These are phyloP conservation scores for Rostratula benghalensis DNA, from an alignment of 2,113 vertebrate genomes.

Conservation along the genomic window DNA sequence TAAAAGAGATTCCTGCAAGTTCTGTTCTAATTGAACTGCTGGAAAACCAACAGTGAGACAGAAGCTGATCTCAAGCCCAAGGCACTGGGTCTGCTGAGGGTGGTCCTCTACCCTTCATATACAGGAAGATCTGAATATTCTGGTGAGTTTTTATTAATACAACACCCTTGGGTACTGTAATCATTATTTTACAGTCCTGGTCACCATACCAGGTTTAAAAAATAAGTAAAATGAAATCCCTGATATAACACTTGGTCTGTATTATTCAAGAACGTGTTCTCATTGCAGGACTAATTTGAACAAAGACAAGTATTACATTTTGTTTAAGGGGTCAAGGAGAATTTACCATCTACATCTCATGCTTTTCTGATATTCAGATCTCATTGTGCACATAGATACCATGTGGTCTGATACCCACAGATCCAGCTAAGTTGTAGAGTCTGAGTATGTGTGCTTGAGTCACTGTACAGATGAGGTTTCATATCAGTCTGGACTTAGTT, in stretches of 20 bases:
- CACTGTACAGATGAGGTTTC: background rate
- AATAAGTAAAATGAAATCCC: too few relatives aligned
- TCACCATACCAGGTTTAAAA: background rate
- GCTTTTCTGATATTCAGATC: background rate
- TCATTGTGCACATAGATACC: background rate
- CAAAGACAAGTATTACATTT: background rate
- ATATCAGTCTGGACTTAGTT: background rate
- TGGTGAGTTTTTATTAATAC: background rate
- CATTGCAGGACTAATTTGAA: background rate
- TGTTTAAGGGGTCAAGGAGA: background rate
- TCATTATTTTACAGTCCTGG: background rate
- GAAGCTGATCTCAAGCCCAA: background rate
- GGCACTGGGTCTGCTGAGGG: background rate
- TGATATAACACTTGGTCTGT: background rate
- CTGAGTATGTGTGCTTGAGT: accelerated
- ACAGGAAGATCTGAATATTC: background rate
- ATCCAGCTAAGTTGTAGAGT: background rate
- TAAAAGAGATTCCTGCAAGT: background rate
- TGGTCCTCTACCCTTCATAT: background rate
- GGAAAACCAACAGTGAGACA: background rate
- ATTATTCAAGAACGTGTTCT: background rate
- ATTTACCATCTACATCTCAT: background rate
- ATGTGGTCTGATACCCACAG: background rate
- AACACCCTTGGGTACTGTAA: background rate
- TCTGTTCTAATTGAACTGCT: background rate